Conservation (phyloP, 2,888 invertebrate species). For the Drosophila nigricruria region DNA sequence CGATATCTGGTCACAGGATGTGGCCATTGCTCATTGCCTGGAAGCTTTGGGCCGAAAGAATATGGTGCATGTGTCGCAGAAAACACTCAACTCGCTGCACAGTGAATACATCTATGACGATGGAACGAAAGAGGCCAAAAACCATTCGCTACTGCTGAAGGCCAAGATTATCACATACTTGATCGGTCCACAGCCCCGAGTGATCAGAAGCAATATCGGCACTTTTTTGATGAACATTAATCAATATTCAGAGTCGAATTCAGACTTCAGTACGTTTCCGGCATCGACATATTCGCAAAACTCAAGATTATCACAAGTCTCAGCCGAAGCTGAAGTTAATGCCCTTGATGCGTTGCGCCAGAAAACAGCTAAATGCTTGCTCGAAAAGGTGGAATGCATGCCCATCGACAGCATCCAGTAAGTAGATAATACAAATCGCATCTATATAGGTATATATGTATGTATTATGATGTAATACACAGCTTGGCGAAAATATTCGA, state of each 20-base stretch:
- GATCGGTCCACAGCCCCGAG: constrained; percentile 11
- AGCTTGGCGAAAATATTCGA: constrained; percentile 28
- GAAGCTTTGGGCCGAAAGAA: constrained; percentile 95
- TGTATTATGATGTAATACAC: too few relatives aligned
- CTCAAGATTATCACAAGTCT: neutral
- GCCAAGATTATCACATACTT: constrained; percentile 35
- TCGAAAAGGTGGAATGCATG: constrained; percentile 85
- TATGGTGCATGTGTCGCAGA: constrained; percentile 93
- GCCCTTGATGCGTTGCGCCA: constrained; percentile 8
- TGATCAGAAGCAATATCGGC: neutral
- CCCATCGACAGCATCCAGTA: constrained; percentile 91
- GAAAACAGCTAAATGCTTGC: constrained; percentile 22
- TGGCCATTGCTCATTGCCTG: constrained; percentile 97
- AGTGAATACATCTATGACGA: constrained; percentile 89
- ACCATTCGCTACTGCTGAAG: constrained; percentile 24
- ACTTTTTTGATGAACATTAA: rapidly evolving
- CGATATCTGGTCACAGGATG: constrained; percentile 97
- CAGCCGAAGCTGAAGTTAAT: neutral
- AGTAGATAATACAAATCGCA: constrained; percentile 65
- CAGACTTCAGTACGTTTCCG: neutral
- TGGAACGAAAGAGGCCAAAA: constrained; percentile 80
- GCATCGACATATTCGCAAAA: too few relatives aligned
- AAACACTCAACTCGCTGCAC: constrained; percentile 90
- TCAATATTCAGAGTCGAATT: too few relatives aligned
- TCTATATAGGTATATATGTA: too few relatives aligned